A percentile compares a stretch with the other conserved stretches of the same genome.
These are phyloP conservation scores for Ichneumon xanthorius DNA, from an alignment of 2,888 invertebrate genomes.

Conservation along the genomic window DNA sequence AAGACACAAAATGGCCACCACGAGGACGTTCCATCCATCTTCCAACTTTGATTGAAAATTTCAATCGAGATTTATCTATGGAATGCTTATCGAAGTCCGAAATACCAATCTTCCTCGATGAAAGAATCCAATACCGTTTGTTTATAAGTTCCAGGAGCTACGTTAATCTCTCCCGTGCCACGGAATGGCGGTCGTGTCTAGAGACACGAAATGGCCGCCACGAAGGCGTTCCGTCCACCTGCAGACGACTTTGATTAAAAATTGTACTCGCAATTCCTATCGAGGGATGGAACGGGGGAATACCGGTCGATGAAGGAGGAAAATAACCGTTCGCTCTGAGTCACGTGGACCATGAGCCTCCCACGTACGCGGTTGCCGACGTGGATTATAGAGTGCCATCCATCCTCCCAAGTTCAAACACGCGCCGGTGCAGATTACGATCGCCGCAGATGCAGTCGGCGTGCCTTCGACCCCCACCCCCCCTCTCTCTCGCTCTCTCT, in stretches of 20 bases:
- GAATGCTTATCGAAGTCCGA: too few species aligned
- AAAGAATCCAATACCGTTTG: too few species aligned
- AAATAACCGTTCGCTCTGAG: constrained; percentile 29
- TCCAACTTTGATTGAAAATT: neutral
- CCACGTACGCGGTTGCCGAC: constrained; percentile 7
- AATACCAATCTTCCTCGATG: too few species aligned
- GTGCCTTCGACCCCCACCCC: constrained; percentile 39
- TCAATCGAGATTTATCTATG: neutral
- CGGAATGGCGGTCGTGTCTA: too few species aligned
- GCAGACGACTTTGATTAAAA: neutral
- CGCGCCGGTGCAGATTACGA: constrained; percentile 64
- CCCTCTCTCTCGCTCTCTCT: neutral
- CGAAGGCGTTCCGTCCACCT: neutral
- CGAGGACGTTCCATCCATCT: neutral
- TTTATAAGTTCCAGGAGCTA: too few species aligned
- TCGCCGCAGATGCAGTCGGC: constrained; percentile 60
- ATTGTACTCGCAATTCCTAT: neutral
- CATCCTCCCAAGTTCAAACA: constrained; percentile 67
- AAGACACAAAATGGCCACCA: neutral
- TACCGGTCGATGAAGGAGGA: constrained; percentile 13
- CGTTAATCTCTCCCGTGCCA: too few species aligned
- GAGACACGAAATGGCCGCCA: neutral
- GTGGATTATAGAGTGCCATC: constrained; percentile 38
- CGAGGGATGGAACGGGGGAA: neutral
- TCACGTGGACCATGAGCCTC: constrained; percentile 47